These are phyloP conservation scores for Potamilus streckersoni DNA, from an alignment of 1,140 invertebrate genomes.

Conservation along the genomic window DNA sequence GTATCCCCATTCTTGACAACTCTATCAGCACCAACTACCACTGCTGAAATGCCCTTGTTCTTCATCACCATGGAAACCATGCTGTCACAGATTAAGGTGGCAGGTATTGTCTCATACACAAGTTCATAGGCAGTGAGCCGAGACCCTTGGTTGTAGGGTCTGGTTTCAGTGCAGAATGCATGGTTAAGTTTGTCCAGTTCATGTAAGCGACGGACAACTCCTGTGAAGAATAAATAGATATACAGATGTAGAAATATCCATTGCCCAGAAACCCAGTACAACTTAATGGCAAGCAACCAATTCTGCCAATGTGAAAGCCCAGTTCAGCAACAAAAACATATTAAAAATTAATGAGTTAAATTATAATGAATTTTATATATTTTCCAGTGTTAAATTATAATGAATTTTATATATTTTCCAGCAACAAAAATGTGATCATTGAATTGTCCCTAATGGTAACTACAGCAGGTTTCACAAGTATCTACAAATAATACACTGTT, in stretches of 20 bases:
- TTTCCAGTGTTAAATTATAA: too few relatives aligned
- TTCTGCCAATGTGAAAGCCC: not conserved
- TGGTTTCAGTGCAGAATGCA: constrained; percentile 95
- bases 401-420: too few relatives aligned
- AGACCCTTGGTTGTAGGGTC: constrained; percentile 96
- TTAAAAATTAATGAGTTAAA: too few relatives aligned
- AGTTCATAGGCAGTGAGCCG: constrained; percentile 96
- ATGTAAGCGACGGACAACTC: constrained; percentile 88
- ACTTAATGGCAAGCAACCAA: too few relatives aligned
- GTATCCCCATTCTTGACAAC: constrained; percentile 97
- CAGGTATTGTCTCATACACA: constrained; percentile 91
- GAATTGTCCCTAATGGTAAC: constrained; percentile 95
- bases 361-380: too few relatives aligned
- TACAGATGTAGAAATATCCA: too few relatives aligned
- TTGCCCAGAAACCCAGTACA: too few relatives aligned
- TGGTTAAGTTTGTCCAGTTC: constrained; percentile 80
- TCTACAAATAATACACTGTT: constrained; percentile 22
- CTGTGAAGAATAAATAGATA: constrained; percentile 49
- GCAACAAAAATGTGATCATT: constrained; percentile 69
- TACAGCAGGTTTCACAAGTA: constrained; percentile 97
- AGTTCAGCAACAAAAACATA: constrained; percentile 83
- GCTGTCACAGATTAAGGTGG: constrained; percentile 93
- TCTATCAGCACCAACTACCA: constrained; percentile 69
- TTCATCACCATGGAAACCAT: constrained; percentile 94
- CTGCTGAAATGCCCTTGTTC: constrained; percentile 70